Conservation (phyloP, 2,888 invertebrate species). For the Steinernema scapterisci region DNA sequence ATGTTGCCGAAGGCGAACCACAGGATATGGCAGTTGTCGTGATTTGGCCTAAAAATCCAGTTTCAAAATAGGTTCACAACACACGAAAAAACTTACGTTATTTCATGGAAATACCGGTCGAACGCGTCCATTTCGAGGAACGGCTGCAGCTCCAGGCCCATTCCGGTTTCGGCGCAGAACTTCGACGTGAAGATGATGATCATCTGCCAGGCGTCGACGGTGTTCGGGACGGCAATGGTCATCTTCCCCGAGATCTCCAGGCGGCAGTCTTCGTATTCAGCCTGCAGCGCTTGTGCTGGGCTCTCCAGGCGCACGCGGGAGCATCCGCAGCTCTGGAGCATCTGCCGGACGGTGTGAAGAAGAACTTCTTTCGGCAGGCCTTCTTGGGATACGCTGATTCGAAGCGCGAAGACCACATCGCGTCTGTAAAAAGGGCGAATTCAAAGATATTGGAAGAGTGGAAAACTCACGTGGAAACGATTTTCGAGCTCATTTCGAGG, state of each 20-base stretch:
- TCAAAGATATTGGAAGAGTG: no score
- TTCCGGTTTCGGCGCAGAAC: slow-evolving; percentile 22
- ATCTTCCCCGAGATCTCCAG: background rate
- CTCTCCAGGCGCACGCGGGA: background rate
- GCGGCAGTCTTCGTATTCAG: slow-evolving; percentile 20
- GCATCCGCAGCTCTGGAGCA: background rate
- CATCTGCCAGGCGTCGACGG: slow-evolving; percentile 20
- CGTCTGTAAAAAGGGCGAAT: background rate
- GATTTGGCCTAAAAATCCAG: background rate
- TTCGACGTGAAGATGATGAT: background rate
- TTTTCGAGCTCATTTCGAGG: no score
- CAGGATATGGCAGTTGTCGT: slow-evolving; percentile 7
- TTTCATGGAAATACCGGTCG: slow-evolving; percentile 18
- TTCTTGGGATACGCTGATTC: slow-evolving; percentile 12
- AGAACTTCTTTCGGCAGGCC: background rate
- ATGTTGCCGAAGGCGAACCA: slow-evolving; percentile 47
- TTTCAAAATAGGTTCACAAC: background rate
- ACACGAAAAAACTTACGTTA: background rate
- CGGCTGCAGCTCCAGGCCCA: slow-evolving; percentile 25
- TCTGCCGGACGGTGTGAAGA: background rate
- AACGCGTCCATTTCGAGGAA: slow-evolving; percentile 11
- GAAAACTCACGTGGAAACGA: no score
- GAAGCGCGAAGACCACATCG: background rate
- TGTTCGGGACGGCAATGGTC: background rate
- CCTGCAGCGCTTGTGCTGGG: background rate